Conservation (phyloP, 1,140 invertebrate species). For the Platyura marginata region DNA sequence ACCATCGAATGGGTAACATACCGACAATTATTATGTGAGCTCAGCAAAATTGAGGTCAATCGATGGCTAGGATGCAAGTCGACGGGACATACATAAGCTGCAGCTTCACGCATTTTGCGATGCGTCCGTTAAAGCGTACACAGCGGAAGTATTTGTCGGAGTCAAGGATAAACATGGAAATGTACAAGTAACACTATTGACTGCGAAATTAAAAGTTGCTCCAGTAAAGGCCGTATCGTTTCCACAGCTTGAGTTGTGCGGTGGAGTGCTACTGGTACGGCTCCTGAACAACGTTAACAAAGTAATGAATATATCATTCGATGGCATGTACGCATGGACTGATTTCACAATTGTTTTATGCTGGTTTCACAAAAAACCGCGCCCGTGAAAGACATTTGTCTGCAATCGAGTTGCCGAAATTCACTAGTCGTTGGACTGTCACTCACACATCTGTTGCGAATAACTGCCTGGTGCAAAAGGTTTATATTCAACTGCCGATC, state of each 20-base stretch:
- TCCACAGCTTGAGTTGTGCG: conserved; percentile 18
- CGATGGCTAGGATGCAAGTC: too few relatives aligned
- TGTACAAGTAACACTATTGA: not conserved
- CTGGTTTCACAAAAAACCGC: conserved; percentile 14
- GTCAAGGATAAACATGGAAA: not conserved
- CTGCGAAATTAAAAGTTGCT: conserved; percentile 14
- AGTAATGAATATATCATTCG: too few relatives aligned
- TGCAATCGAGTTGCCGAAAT: conserved; percentile 17
- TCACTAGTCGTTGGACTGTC: conserved; percentile 6
- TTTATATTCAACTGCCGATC: not conserved
- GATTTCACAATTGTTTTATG: conserved; percentile 18
- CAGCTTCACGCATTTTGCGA: conserved; percentile 18
- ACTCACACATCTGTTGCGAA: not conserved
- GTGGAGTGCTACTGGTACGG: conserved; percentile 9
- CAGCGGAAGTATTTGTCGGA: conserved; percentile 9
- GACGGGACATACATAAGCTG: too few relatives aligned
- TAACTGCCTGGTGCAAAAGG: not conserved
- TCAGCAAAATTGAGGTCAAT: conserved; percentile 6
- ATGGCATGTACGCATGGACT: conserved; percentile 9
- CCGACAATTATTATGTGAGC: conserved; percentile 6
- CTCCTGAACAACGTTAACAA: conserved; percentile 7
- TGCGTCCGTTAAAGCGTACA: conserved; percentile 14
- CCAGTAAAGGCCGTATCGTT: conserved; percentile 16
- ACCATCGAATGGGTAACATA: conserved; percentile 7
- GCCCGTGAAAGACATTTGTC: conserved; percentile 16